phyloP scores from a whole-genome alignment of 2,113 vertebrate genomes.

The Hippocampus comes region DNA sequence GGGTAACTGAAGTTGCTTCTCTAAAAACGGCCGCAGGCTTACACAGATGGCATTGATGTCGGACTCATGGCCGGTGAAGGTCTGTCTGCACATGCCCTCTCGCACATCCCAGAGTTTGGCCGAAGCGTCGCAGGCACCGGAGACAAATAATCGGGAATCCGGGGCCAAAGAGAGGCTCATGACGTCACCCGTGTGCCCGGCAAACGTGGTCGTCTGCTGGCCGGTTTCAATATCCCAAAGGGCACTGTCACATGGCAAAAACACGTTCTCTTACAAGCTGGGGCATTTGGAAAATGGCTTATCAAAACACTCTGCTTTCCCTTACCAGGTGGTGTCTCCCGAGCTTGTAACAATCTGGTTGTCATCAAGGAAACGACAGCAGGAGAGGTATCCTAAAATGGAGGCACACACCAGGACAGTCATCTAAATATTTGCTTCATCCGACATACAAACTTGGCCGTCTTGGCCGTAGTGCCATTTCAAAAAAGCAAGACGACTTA shows the following conservation, averaged over 20 bases:
- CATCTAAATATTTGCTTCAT: neutral
- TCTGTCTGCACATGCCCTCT: constrained; percentile 99
- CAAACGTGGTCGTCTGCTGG: constrained; percentile 98
- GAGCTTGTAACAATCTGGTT: constrained; percentile 99
- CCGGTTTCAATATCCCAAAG: constrained; percentile 99
- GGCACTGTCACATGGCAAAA: constrained; percentile 73
- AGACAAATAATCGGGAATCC: constrained; percentile 93
- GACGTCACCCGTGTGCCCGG: constrained; percentile 96
- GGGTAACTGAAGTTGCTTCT: neutral
- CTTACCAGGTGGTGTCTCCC: constrained; percentile 98
- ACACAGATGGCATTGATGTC: constrained; percentile 99
- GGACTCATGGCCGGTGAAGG: constrained; percentile 97
- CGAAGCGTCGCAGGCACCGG: constrained; percentile 96
- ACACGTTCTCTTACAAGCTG: neutral
- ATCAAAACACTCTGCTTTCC: neutral
- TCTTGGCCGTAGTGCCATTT: neutral
- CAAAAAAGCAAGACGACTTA: neutral
- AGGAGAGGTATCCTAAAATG: constrained; percentile 90
- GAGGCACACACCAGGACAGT: constrained; percentile 12
- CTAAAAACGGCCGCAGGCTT: constrained; percentile 49
- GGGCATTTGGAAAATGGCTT: neutral
- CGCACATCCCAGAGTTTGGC: constrained; percentile 98
- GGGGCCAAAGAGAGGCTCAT: constrained; percentile 97
- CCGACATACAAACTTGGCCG: neutral
- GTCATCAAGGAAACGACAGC: constrained; percentile 99